These are phyloP conservation scores for Brachionus rubens DNA, from an alignment of 1,140 invertebrate genomes.

Conservation along the genomic window DNA sequence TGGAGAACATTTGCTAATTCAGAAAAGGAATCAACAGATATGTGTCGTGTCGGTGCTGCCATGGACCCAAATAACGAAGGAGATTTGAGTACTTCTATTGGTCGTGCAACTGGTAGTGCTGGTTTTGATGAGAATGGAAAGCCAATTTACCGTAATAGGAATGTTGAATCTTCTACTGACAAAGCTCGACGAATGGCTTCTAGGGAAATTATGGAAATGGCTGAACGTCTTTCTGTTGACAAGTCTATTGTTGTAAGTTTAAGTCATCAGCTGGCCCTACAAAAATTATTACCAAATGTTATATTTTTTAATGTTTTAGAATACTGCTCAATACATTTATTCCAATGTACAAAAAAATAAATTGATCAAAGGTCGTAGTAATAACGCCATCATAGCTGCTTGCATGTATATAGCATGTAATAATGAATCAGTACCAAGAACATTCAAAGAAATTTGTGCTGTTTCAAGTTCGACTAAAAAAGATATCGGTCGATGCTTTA, in stretches of 20 bases:
- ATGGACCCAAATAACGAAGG: constrained; percentile 14
- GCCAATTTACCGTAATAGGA: background rate
- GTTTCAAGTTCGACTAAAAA: constrained; percentile 63
- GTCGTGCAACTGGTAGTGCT: background rate
- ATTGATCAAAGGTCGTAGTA: constrained; percentile 7
- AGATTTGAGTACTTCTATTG: constrained; percentile 19
- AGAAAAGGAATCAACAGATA: constrained; percentile 91
- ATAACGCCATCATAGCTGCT: constrained; percentile 22
- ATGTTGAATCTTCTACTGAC: background rate
- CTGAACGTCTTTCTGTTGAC: constrained; percentile 19
- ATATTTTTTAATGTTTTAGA: background rate
- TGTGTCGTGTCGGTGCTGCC: constrained; percentile 87
- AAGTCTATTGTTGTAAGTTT: constrained; percentile 19
- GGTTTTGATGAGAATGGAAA: constrained; percentile 38
- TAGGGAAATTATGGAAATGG: constrained; percentile 22
- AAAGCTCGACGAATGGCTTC: constrained; percentile 6
- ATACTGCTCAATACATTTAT: constrained; percentile 41
- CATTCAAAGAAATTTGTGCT: constrained; percentile 75
- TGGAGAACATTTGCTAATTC: constrained; percentile 96
- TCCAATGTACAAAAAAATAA: constrained; percentile 39
- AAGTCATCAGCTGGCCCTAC: no score
- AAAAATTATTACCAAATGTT: background rate
- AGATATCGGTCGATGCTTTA: constrained; percentile 95
- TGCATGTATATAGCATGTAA: constrained; percentile 70
- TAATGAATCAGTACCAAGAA: constrained; percentile 95